Base-by-base conservation (phyloP, 2,888 invertebrate species). In the Steinernema hermaphroditum region DNA sequence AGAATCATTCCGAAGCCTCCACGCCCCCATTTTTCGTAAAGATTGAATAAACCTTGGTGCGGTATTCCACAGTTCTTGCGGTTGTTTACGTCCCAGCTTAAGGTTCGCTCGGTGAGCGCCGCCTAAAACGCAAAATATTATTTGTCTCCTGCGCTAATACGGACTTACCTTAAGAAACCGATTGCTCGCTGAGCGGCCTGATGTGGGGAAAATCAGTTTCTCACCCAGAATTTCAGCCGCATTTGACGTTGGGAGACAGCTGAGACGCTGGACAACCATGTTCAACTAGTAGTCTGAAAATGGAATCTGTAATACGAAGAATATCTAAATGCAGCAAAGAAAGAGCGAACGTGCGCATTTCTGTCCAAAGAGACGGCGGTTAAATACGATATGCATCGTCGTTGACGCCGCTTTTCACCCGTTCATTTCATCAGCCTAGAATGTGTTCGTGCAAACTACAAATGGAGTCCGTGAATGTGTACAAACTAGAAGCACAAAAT, bases 1-100 rank as follows among this genome's bases (percentile, higher is more conserved):
- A 82, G 44, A 37, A 81, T 76, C 71, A 81, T 71, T 37, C 83
- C 83, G 41, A 78, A 82, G 8, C 72, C 74, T 24, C 83, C 83
- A 32, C 81, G 76, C 12, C 75, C 78, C 78, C 78, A 83, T 57
- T 83, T 82, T n/a, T 78, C 76, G 50, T 83, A 83, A 62, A 76
- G 34, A 44, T 76, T 76, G 22, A 76, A 41, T 8, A 77, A 46
- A 0, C 57, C 37, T 8, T 74, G 72, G 22, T 78, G 77, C 9
- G 82, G 81, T 9, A 81, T 71, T 46, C 82, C 82, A 22, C 9
- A 41, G 4, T 50, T 72, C 6, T 37, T 32, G 1, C 8, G 27
- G 24, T 72, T 41, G 14, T 69, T 12, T n/a, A 69, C 29, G 8
- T 37, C 44, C 72, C 72, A 72, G 22, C 37, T 34, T 6, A 69